Evolutionary conservation across 2,888 invertebrate species (phyloP).

Genomic region (Brenthis ino): DNA sequence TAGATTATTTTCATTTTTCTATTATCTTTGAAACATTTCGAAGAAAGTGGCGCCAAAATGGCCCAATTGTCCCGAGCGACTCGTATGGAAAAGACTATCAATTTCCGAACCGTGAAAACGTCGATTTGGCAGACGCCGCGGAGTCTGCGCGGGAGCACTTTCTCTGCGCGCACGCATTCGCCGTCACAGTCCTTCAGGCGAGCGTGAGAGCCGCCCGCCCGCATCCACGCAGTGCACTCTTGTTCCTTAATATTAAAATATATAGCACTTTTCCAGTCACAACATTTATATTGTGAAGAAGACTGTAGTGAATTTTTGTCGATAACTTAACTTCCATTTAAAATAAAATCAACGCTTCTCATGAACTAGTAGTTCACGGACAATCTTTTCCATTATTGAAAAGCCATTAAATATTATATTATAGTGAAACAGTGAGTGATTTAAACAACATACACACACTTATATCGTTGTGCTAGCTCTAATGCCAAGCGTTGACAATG

Average conservation of each 20-base stretch:
- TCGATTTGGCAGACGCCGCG: constrained; percentile 77
- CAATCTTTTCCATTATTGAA: not conserved
- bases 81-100: constrained; percentile 71
- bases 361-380: not conserved
- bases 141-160: constrained; percentile 79
- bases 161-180: constrained; percentile 68
- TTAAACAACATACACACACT: constrained; percentile 48
- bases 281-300: not conserved
- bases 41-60: constrained; percentile 43
- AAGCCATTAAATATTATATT: constrained; percentile 1
- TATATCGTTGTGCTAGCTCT: constrained; percentile 59
- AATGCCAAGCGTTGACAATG: constrained; percentile 68
- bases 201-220: constrained; percentile 64
- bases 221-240: constrained; percentile 46
- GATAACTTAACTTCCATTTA: not conserved
- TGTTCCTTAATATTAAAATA: constrained; percentile 18
- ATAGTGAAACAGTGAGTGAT: constrained; percentile 39
- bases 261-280: not conserved
- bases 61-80: constrained; percentile 56
- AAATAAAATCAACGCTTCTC: constrained; percentile 2
- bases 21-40: constrained; percentile 35
- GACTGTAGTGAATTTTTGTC: not conserved
- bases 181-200: constrained; percentile 60
- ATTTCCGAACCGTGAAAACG: constrained; percentile 75
- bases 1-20: constrained; percentile 13